These are phyloP conservation scores for Euzophera pinguis DNA, from an alignment of 2,888 invertebrate species.

Conservation along the genomic window DNA sequence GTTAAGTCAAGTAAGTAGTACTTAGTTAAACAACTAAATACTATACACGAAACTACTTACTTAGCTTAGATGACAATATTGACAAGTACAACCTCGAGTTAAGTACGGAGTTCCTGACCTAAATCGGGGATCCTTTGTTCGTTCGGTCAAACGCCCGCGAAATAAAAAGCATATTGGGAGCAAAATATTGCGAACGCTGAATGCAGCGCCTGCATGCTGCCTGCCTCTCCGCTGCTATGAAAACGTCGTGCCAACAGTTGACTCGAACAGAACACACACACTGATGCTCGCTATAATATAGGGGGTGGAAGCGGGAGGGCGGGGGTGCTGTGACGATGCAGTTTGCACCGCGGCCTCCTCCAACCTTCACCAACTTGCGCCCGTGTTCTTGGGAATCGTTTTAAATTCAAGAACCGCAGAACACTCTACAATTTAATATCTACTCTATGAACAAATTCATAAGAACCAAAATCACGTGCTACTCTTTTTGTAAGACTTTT, in stretches of 20 bases:
- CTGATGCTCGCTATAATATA: conserved; percentile 58
- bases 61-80: neutral
- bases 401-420: conserved; percentile 77
- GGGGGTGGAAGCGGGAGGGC: conserved; percentile 42
- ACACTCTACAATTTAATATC: conserved; percentile 49
- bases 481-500: conserved; percentile 59
- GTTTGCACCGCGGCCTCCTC: conserved; percentile 77
- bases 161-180: conserved; percentile 44
- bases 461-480: conserved; percentile 50
- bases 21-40: too few species aligned
- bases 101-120: conserved; percentile 11
- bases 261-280: conserved; percentile 60
- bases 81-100: conserved; percentile 10
- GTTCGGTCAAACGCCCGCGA: conserved; percentile 34
- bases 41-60: too few species aligned
- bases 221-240: conserved; percentile 53
- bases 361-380: conserved; percentile 77
- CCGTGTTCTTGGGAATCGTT: conserved; percentile 79
- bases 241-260: conserved; percentile 69
- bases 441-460: conserved; percentile 41
- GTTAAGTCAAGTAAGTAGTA: too few species aligned
- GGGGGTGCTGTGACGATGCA: conserved; percentile 70
- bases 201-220: conserved; percentile 47
- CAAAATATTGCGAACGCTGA: conserved; percentile 57
- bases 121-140: conserved; percentile 30